These are phyloP conservation scores for Dasysyrphus albostriatus DNA, from an alignment of 2,888 invertebrate species.

Conservation along the genomic window DNA sequence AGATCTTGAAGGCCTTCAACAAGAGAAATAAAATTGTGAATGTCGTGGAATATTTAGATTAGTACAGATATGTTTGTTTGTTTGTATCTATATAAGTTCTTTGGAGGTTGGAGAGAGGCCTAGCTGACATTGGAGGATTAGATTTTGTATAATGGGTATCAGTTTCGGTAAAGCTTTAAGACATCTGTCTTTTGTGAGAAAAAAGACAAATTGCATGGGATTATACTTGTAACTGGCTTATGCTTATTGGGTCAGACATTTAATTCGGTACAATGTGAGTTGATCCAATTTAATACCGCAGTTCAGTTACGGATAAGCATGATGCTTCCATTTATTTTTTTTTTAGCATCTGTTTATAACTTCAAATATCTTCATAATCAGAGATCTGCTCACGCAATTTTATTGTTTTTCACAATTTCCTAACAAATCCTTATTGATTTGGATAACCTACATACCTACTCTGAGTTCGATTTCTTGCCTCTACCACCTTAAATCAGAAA, in stretches of 20 bases:
- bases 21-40: conserved; percentile 5
- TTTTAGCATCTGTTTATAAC: too few species aligned
- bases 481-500: too few species aligned
- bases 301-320: neutral
- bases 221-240: neutral
- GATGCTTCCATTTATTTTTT: too few species aligned
- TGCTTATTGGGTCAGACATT: conserved; percentile 4
- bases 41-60: neutral
- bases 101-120: neutral
- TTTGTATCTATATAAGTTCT: too few species aligned
- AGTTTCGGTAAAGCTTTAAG: conserved; percentile 2
- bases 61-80: neutral
- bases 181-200: conserved; percentile 35
- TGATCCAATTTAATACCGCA: neutral
- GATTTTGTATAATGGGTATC: conserved; percentile 39
- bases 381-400: too few species aligned
- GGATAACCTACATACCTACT: too few species aligned
- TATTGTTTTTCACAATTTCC: too few species aligned
- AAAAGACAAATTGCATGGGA: conserved; percentile 13
- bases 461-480: too few species aligned
- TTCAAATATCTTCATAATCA: too few species aligned
- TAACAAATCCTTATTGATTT: too few species aligned
- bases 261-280: neutral
- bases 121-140: conserved; percentile 53
- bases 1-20: conserved; percentile 7